Evolutionary conservation across 1,140 invertebrate species (phyloP).

Genomic region (Drosophila rhopaloa): DNA sequence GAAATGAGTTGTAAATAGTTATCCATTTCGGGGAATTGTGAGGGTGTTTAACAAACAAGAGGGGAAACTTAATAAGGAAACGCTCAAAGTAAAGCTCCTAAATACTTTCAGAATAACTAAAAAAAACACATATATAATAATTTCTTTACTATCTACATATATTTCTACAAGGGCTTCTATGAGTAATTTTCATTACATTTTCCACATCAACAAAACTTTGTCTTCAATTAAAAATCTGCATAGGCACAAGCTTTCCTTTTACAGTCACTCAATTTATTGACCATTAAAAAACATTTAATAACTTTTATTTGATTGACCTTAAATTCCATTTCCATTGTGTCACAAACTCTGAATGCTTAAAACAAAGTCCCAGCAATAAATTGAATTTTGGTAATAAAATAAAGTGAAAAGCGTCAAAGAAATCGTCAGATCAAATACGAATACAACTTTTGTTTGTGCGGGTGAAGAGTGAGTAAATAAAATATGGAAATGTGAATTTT

Average conservation of each 20-base stretch:
- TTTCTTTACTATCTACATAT: no score
- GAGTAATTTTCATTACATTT: not conserved
- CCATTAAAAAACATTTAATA: constrained; percentile 10
- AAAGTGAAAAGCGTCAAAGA: constrained; percentile 44
- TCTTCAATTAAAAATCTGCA: not conserved
- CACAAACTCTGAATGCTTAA: constrained; percentile 8
- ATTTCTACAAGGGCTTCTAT: no score
- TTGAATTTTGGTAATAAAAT: constrained; percentile 6
- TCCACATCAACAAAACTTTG: not conserved
- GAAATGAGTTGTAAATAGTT: constrained; percentile 29
- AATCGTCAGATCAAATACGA: constrained; percentile 38
- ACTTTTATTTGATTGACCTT: constrained; percentile 11
- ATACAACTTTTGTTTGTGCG: constrained; percentile 46
- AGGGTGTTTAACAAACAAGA: constrained; percentile 2
- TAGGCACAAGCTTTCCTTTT: not conserved
- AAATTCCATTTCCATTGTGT: constrained; percentile 11
- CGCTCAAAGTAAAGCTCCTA: not conserved
- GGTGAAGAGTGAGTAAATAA: constrained; percentile 44
- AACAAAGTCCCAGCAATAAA: constrained; percentile 1
- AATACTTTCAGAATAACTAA: no score
- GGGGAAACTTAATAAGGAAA: not conserved
- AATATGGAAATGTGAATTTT: constrained; percentile 58
- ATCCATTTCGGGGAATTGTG: not conserved
- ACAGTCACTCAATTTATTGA: constrained; percentile 4
- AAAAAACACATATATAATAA: no score